Evolutionary conservation across 2,113 vertebrate genomes (phyloP).

Genomic region (Ictalurus punctatus): DNA sequence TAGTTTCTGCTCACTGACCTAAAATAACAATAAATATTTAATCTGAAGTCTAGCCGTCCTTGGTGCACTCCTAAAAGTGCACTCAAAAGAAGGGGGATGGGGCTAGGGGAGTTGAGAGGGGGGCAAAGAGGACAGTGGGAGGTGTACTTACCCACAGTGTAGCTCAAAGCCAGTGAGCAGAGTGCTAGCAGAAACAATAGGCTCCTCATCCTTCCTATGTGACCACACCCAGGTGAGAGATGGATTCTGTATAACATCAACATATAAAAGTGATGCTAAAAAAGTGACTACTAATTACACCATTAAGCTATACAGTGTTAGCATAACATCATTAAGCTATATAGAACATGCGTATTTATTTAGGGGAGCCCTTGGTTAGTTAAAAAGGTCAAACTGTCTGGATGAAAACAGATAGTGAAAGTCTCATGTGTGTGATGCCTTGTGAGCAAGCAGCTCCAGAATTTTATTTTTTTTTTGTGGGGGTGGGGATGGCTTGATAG

Average conservation of each 20-base stretch:
- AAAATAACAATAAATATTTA: conserved; percentile 60
- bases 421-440: not conserved
- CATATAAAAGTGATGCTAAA: not conserved
- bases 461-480: not conserved
- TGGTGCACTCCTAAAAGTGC: not conserved
- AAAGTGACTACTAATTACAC: not conserved
- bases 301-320: not conserved
- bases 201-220: conserved; percentile 57
- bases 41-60: conserved; percentile 31
- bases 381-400: not conserved
- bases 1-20: conserved; percentile 47
- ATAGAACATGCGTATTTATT: not conserved
- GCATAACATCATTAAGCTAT: not conserved
- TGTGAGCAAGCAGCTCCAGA: not conserved
- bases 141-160: conserved; percentile 58
- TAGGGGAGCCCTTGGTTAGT: not conserved
- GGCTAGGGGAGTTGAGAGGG: not conserved
- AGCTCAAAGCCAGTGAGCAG: conserved; percentile 54
- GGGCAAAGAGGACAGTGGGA: not conserved
- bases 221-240: conserved; percentile 27
- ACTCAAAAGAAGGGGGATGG: not conserved
- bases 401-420: not conserved
- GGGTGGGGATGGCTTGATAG: too few species aligned
- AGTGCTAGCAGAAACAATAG: conserved; percentile 59
- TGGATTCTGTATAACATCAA: conserved; percentile 28